phyloP scores from a whole-genome alignment of 2,888 invertebrate species.

The Volucella zonaria region DNA sequence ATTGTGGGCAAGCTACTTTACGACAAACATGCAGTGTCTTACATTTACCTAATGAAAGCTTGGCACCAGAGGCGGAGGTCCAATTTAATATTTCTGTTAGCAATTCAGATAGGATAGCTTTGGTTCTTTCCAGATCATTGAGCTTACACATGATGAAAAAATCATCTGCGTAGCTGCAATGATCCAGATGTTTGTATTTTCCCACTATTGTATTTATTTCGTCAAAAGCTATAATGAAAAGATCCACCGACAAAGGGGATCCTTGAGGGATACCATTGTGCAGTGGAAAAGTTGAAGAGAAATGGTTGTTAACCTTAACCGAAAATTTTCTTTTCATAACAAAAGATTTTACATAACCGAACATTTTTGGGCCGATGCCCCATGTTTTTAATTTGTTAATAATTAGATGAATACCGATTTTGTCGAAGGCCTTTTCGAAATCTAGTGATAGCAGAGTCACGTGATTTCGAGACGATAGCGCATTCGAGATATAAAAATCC shows the following conservation, averaged over 20 bases:
- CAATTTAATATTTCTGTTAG: too few relatives aligned
- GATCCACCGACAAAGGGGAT: too few relatives aligned
- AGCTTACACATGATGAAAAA: too few relatives aligned
- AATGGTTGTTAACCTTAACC: neutral
- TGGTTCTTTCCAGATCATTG: neutral
- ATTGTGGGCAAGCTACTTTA: neutral
- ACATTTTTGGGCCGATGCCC: constrained; percentile 10
- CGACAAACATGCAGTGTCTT: constrained; percentile 12
- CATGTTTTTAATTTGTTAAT: constrained; percentile 25
- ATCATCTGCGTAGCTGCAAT: too few relatives aligned
- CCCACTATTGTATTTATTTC: neutral
- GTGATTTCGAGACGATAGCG: constrained; percentile 33
- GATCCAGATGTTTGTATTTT: constrained; percentile 16
- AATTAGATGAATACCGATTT: constrained; percentile 30
- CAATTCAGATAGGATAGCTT: too few relatives aligned
- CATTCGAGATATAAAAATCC: constrained; percentile 26
- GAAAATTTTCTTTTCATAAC: constrained; percentile 6
- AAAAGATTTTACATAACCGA: constrained; percentile 16
- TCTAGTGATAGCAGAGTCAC: constrained; percentile 28
- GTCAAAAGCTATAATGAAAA: neutral
- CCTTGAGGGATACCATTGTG: neutral
- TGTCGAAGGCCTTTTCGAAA: constrained; percentile 49
- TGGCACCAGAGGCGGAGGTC: too few relatives aligned
- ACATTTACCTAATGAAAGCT: neutral
- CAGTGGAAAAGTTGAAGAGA: neutral